These are phyloP conservation scores for Hypocryptadius cinnamomeus DNA, from an alignment of 2,113 vertebrate species.

Conservation along the genomic window DNA sequence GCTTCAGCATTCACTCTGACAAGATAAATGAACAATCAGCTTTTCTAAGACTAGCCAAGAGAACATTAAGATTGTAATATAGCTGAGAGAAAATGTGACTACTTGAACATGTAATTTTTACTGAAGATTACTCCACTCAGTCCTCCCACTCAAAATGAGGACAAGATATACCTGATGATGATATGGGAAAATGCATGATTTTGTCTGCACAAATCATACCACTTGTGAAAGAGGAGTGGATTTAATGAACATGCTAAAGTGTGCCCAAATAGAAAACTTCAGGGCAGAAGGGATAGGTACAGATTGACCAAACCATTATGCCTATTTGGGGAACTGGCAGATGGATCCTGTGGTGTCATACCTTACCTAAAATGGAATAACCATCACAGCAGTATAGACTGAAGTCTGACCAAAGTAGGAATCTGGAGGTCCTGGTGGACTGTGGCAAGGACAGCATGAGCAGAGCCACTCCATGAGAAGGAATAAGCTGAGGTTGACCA, in stretches of 20 bases:
- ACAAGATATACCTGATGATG: not conserved
- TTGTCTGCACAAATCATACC: not conserved
- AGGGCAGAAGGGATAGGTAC: not conserved
- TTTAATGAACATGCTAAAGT: not conserved
- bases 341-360: not conserved
- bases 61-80: not conserved
- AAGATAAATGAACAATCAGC: conserved; percentile 45
- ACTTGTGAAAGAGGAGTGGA: not conserved
- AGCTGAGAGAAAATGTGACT: not conserved
- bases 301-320: not conserved
- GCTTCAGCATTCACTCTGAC: conserved; percentile 12
- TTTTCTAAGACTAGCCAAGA: not conserved
- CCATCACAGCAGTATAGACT: not conserved
- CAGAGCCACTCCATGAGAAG: not conserved
- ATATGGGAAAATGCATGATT: not conserved
- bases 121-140: not conserved
- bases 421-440: not conserved
- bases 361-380: not conserved
- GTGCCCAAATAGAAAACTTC: not conserved
- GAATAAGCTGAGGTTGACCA: not conserved
- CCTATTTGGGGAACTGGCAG: not conserved
- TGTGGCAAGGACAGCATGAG: not conserved
- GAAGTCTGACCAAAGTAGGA: not conserved
- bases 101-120: not conserved
- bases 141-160: not conserved